Base-by-base conservation (phyloP, 92 coral and sea anemone genomes). In the Epizoanthus scotinus region DNA sequence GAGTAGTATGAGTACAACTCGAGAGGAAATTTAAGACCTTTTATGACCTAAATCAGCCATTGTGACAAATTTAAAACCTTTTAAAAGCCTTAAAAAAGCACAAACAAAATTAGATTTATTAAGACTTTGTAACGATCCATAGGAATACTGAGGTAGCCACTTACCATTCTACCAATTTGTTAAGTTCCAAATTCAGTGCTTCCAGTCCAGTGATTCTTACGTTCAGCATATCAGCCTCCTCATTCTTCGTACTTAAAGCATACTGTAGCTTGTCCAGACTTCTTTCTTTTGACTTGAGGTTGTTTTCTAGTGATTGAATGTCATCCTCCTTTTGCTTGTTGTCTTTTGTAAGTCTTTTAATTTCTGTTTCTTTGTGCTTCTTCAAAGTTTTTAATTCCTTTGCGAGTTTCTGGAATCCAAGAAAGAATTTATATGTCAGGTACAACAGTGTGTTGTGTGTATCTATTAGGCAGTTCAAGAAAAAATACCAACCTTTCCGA, bases 291-390 rank as follows among this genome's bases (percentile, higher is more conserved):
- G 89, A 69, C 18, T 83, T 77, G 0, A 70, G 22, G 17, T 28
- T 72, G 42, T 28, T 28, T 17, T 78, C 62, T 9, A 66, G 69
- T 2, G 82, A 25, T 10, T 59, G 69, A 9, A 90, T 52, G 49
- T 90, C 97, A 29, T 74, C 91, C 55, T 90, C 90, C 67, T 83
- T 90, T 67, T 84, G 89, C 86, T 92, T 92, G 57, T 54, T 38
- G 3, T 90, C 94, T 72, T 90, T 92, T 13, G 84, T 50, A 19
- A 90, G 66, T 63, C 90, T 77, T 82, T 92, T 92, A 13, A 86
- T 84, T 68, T 92, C 97, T 12, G 82, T 71, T 78, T 92, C 97
- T 70, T 92, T 92, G 7, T 90, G 90, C 72, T 79, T 92, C 87
- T 85, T 90, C 65, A 81, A 29, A 34, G 94, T 83, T 68, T 92